Conservation (phyloP, 2,113 vertebrate species). For the Dasyornis broadbenti region DNA sequence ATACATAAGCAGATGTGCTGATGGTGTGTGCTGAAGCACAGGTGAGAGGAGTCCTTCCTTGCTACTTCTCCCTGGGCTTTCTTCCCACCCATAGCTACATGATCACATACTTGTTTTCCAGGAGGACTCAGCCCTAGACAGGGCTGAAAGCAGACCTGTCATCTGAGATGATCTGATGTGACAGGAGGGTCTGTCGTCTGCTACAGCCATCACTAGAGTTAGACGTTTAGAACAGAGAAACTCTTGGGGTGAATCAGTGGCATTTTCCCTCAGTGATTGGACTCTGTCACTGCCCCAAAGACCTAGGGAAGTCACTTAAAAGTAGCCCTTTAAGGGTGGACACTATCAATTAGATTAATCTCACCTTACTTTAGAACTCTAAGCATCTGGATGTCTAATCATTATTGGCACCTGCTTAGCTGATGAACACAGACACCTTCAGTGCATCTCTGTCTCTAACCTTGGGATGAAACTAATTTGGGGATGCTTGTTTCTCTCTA, state of each 20-base stretch:
- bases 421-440: not conserved
- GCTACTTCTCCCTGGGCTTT: not conserved
- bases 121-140: not conserved
- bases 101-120: accelerated
- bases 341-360: not conserved
- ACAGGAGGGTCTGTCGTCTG: accelerated
- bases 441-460: not conserved
- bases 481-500: not conserved
- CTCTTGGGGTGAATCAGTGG: not conserved
- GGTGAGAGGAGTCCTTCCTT: not conserved
- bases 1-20: not conserved
- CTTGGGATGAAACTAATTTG: not conserved
- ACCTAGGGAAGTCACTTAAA: not conserved
- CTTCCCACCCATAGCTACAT: not conserved
- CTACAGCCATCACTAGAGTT: not conserved
- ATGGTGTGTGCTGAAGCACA: not conserved
- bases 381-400: not conserved
- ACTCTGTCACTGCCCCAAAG: not conserved
- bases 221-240: not conserved
- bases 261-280: not conserved
- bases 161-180: not conserved
- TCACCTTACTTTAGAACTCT: not conserved
- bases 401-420: not conserved
- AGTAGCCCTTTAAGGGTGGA: not conserved
- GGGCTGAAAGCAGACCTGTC: not conserved